These are phyloP conservation scores for Callocephalon fimbriatum DNA, from an alignment of 2,113 vertebrate species.

Conservation along the genomic window DNA sequence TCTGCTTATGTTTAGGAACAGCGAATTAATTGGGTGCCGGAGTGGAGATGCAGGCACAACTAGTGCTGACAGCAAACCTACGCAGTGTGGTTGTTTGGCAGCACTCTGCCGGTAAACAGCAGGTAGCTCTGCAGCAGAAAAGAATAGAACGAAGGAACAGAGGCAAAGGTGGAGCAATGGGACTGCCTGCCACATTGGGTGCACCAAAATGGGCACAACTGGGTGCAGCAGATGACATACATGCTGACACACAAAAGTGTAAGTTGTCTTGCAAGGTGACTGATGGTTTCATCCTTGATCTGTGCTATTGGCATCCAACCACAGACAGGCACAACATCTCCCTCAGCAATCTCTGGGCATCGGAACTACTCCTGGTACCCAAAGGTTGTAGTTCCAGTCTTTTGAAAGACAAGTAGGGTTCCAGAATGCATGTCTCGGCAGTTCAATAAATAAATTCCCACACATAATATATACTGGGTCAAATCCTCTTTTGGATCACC, in stretches of 20 bases:
- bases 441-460: neutral
- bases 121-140: neutral
- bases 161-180: neutral
- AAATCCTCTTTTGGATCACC: neutral
- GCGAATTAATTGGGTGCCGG: neutral
- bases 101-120: neutral
- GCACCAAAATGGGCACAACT: neutral
- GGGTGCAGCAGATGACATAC: neutral
- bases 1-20: neutral
- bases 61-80: neutral
- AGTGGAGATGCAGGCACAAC: neutral
- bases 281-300: neutral
- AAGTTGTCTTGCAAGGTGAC: neutral
- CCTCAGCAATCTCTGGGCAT: neutral
- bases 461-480: neutral
- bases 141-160: neutral
- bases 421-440: neutral
- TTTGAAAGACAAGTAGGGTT: neutral
- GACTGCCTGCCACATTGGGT: neutral
- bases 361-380: neutral
- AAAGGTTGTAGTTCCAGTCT: neutral
- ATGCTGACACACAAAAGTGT: neutral
- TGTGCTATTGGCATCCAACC: neutral
- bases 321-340: neutral
- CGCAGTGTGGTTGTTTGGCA: accelerated